These are phyloP conservation scores for Drosophila nigricruria DNA, from an alignment of 2,888 invertebrate species.

Conservation along the genomic window DNA sequence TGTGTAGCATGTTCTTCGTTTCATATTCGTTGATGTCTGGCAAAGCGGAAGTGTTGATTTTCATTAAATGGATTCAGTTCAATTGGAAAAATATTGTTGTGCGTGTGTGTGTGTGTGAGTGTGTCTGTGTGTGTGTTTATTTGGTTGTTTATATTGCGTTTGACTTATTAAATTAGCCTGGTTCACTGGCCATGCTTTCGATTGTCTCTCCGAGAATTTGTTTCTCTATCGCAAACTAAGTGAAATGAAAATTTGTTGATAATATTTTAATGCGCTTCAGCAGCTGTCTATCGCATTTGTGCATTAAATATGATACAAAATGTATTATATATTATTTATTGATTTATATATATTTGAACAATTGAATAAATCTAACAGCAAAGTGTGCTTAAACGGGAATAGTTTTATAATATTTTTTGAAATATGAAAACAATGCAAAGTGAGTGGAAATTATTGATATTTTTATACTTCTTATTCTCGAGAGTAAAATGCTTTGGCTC, in stretches of 20 bases:
- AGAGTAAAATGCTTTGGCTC: no score
- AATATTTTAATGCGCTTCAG: slow-evolving; percentile 31
- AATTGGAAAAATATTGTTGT: slow-evolving; percentile 69
- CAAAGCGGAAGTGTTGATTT: slow-evolving; percentile 76
- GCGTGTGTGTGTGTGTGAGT: slow-evolving; percentile 13
- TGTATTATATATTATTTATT: neutral
- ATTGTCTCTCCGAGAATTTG: slow-evolving; percentile 31
- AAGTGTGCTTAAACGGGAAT: neutral
- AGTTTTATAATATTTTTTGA: no score
- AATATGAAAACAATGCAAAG: no score
- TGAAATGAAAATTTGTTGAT: slow-evolving; percentile 70
- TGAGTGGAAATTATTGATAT: no score
- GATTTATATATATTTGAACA: neutral
- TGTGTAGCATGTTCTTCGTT: slow-evolving; percentile 23
- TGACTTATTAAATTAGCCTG: slow-evolving; percentile 76
- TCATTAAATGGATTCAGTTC: slow-evolving; percentile 70
- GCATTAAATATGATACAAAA: neutral
- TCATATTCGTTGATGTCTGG: slow-evolving; percentile 39
- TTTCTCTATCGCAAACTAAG: slow-evolving; percentile 50
- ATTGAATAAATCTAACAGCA: neutral
- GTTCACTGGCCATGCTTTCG: slow-evolving; percentile 53
- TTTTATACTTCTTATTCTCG: no score
- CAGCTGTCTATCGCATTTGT: neutral
- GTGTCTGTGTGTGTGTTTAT: slow-evolving; percentile 13
- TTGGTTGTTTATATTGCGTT: slow-evolving; percentile 29